These are phyloP conservation scores for Colius striatus DNA, from an alignment of 2,113 vertebrate species.

Conservation along the genomic window DNA sequence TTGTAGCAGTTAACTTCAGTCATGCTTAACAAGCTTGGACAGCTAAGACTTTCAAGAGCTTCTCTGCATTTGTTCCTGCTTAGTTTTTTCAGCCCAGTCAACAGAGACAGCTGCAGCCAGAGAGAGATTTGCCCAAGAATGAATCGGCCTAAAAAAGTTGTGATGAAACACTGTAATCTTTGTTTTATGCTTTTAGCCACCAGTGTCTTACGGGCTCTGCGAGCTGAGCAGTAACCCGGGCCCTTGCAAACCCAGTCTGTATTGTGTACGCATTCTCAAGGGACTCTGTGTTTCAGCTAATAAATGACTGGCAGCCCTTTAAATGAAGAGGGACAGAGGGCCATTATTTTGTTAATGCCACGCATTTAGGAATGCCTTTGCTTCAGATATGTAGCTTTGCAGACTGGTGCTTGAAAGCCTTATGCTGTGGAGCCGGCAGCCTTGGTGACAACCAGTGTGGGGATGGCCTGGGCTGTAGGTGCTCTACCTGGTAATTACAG, in stretches of 20 bases:
- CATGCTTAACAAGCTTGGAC: background rate
- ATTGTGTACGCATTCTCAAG: constrained; percentile 10
- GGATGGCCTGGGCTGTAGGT: background rate
- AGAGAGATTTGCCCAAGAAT: background rate
- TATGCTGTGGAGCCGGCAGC: background rate
- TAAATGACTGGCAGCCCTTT: constrained; percentile 34
- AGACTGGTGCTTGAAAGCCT: background rate
- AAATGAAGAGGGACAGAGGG: constrained; percentile 3
- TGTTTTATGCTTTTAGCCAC: constrained; percentile 3
- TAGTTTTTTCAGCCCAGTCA: background rate
- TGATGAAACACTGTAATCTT: constrained; percentile 42
- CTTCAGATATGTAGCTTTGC: background rate
- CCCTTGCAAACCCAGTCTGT: background rate
- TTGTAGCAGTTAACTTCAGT: constrained; percentile 25
- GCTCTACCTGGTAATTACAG: background rate
- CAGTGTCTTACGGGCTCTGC: background rate
- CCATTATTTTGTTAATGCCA: constrained; percentile 29
- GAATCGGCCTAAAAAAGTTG: background rate
- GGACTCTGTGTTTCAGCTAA: constrained; percentile 8
- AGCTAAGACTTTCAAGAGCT: constrained; percentile 22
- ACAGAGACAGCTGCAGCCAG: constrained; percentile 8
- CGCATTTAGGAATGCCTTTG: background rate
- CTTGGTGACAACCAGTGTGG: background rate
- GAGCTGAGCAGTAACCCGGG: background rate
- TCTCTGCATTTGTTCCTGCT: constrained; percentile 29